Percentiles rank a stretch among this genome's conserved stretches.
phyloP scores from a whole-genome alignment of 2,888 invertebrate genomes.

The Villa cingulata region DNA sequence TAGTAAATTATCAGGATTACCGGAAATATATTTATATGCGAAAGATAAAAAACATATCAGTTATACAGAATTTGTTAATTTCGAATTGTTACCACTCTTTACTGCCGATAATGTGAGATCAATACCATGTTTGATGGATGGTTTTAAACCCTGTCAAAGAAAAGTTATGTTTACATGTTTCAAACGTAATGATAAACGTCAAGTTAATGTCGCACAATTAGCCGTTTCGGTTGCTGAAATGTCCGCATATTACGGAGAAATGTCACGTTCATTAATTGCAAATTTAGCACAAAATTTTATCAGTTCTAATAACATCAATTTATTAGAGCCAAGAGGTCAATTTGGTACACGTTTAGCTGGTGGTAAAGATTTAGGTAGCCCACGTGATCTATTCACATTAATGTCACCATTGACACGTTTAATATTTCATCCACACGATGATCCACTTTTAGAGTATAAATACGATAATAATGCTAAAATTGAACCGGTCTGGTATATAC shows the following conservation, averaged over 20 bases:
- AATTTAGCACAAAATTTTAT: conserved; percentile 97
- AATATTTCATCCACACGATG: conserved; percentile 81
- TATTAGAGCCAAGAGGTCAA: conserved; percentile 90
- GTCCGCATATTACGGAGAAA: conserved; percentile 97
- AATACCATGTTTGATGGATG: conserved; percentile 59
- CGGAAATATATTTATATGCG: conserved; percentile 74
- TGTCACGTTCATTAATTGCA: conserved; percentile 88
- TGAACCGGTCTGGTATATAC: conserved; percentile 88
- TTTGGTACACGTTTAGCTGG: conserved; percentile 86
- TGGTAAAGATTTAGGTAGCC: conserved; percentile 94
- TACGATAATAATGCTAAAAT: conserved; percentile 91
- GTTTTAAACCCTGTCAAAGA: conserved; percentile 93
- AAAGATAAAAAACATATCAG: conserved; percentile 72
- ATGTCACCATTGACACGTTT: conserved; percentile 69
- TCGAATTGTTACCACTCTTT: conserved; percentile 88
- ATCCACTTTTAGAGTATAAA: conserved; percentile 71
- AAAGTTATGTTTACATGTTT: conserved; percentile 92
- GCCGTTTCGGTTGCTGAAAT: conserved; percentile 96
- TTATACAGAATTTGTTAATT: conserved; percentile 87
- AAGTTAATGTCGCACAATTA: conserved; percentile 94
- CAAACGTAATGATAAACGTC: conserved; percentile 88
- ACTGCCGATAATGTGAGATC: conserved; percentile 83
- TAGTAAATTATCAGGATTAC: conserved; percentile 68
- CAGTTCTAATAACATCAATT: conserved; percentile 94
- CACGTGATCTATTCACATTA: conserved; percentile 95